Evolutionary conservation across 1,140 invertebrate species (phyloP), one percentile per base, ranked within the genome.

Genomic region (Drosophila nannoptera): DNA sequence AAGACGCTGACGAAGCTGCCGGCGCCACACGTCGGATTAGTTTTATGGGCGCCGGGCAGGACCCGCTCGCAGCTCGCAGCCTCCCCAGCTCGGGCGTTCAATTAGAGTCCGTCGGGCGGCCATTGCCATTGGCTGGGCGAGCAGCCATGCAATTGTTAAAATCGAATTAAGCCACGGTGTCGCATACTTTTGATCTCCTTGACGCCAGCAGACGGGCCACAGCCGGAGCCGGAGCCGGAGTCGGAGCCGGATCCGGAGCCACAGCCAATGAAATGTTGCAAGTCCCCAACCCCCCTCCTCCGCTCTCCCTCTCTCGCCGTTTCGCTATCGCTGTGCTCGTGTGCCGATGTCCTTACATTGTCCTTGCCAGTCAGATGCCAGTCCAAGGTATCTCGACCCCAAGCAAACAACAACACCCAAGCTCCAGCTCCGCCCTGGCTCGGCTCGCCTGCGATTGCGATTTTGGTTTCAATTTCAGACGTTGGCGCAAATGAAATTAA

Each of bases 101-200:
- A 83, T 83, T 83, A 80, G 81, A 73, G 64, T 55, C 36, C 35
- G 16, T n/a, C 14, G 60, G 48, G 12, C 52, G 49, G 42, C 72
- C 50, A 75, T 75, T 76, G 73, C 80, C 80, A 84, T 84, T 84
- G 80, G 80, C 77, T 86, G 81, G 61, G 60, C 40, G 65, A 59
- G 45, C 66, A 62, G 62, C 72, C 48, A 71, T 76, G 81, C 81
- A 86, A 86, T 81, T 77, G 81, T 86, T 86, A 86, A 86, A 86
- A 86, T 86, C 81, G 74, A 86, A 86, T 86, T 86, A 86, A 86
- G 81, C 81, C 81, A 86, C 81, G 81, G 81, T 86, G 81, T 86
- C 81, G 81, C 81, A 86, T 86, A 86, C 81, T 86, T 86, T 86
- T 86, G 81, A 86, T 86, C 81, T 86, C 73, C 81, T 73, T 70